A percentile compares a stretch with the other conserved stretches of the same genome.
phyloP scores from a whole-genome alignment of 2,888 invertebrate species.

The Scaptomyza reducta region DNA sequence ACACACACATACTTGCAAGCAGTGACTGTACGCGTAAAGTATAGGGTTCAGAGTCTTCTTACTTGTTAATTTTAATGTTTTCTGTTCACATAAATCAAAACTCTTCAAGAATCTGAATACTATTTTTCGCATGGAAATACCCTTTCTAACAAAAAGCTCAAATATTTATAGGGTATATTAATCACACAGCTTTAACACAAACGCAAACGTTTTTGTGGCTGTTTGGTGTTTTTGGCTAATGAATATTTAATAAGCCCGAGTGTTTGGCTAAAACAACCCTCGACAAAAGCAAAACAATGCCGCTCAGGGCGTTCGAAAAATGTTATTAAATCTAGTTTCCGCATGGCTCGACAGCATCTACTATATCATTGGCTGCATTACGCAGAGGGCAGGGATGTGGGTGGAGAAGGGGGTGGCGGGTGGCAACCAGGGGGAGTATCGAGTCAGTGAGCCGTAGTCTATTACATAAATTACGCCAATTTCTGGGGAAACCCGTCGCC shows the following conservation, averaged over 20 bases:
- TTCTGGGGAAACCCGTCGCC: constrained; percentile 52
- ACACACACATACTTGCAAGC: no score
- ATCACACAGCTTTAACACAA: neutral
- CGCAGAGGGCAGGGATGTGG: neutral
- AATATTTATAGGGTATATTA: constrained; percentile 34
- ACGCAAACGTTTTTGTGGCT: constrained; percentile 15
- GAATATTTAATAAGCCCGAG: constrained; percentile 81
- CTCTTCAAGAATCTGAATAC: no score
- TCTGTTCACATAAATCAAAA: no score
- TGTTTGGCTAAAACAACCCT: constrained; percentile 49
- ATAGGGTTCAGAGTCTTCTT: no score
- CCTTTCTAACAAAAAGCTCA: no score
- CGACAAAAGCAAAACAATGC: constrained; percentile 1
- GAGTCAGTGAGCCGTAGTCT: constrained; percentile 63
- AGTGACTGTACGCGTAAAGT: no score
- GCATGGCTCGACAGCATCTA: constrained; percentile 67
- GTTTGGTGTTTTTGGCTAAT: constrained; percentile 68
- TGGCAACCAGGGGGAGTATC: neutral
- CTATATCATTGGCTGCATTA: constrained; percentile 60
- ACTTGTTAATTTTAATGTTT: no score
- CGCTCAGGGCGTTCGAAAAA: constrained; percentile 47
- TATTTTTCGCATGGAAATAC: neutral
- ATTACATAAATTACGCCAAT: constrained; percentile 78
- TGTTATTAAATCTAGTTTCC: constrained; percentile 82
- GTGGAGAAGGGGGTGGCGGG: neutral